phyloP scores from a whole-genome alignment of 92 coral and sea anemone genomes.

The Palythoa grandis region DNA sequence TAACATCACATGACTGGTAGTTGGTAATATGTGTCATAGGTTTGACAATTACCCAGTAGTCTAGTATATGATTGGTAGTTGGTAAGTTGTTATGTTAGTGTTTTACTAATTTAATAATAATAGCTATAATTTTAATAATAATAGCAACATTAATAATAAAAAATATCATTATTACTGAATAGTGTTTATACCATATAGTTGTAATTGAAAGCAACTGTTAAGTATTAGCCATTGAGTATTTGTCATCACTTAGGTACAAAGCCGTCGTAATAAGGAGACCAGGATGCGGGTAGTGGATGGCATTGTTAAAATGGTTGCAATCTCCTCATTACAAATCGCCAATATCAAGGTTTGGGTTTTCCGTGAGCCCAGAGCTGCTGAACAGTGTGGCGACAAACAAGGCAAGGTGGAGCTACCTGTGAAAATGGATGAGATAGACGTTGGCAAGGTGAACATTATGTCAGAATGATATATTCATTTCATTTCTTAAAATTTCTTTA shows the following conservation, averaged over 20 bases:
- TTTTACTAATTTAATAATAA: background rate
- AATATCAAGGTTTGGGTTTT: conserved; percentile 74
- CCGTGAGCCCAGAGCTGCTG: conserved; percentile 82
- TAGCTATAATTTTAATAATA: background rate
- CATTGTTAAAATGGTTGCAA: conserved; percentile 67
- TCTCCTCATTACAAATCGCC: conserved; percentile 63
- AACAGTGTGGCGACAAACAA: conserved; percentile 71
- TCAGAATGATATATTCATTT: too few relatives aligned
- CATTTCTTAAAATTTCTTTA: too few relatives aligned
- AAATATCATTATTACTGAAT: too few relatives aligned
- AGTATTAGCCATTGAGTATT: too few relatives aligned
- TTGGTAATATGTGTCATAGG: background rate
- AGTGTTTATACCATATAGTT: too few relatives aligned
- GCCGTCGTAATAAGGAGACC: conserved; percentile 69
- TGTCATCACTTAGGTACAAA: conserved; percentile 45
- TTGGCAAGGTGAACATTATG: too few relatives aligned
- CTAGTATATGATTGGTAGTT: background rate
- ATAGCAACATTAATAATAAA: too few relatives aligned
- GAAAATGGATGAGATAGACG: background rate
- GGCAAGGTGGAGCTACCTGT: conserved; percentile 70
- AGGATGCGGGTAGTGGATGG: conserved; percentile 66
- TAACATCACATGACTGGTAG: background rate
- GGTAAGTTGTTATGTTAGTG: background rate
- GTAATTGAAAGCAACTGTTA: too few relatives aligned
- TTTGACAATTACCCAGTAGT: background rate